Evolutionary conservation across 2,113 vertebrate genomes (phyloP).

Genomic region (Zosterops japonicus): DNA sequence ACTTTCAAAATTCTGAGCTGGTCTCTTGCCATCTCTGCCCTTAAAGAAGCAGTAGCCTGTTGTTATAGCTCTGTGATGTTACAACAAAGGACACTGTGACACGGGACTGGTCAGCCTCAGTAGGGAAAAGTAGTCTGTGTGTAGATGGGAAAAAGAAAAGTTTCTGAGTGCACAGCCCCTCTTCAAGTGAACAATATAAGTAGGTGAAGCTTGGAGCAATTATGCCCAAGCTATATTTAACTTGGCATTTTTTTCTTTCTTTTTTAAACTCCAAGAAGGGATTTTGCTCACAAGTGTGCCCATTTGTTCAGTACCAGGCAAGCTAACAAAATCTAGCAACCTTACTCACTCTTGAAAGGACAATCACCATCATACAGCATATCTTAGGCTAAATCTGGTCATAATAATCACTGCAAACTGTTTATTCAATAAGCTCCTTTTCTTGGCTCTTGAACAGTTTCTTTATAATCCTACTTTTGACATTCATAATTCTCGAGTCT

Average conservation of each 20-base stretch:
- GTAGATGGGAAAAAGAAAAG: background rate
- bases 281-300: background rate
- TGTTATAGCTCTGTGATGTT: background rate
- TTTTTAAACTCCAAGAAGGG: background rate
- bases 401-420: background rate
- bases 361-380: background rate
- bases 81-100: too few species aligned
- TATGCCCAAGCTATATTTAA: background rate
- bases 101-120: background rate
- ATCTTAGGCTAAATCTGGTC: background rate
- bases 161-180: background rate
- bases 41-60: background rate
- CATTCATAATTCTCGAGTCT: background rate
- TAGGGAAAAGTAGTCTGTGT: background rate
- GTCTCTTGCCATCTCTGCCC: background rate
- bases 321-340: background rate
- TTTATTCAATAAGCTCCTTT: background rate
- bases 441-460: background rate
- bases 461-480: slow-evolving; percentile 22
- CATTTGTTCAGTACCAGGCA: background rate
- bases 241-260: background rate
- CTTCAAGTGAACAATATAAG: background rate
- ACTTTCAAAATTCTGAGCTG: background rate
- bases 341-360: background rate
- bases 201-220: background rate